phyloP scores from a whole-genome alignment of 53 echinoderm and acorn worm genomes.

The Echinarachnius parma region DNA sequence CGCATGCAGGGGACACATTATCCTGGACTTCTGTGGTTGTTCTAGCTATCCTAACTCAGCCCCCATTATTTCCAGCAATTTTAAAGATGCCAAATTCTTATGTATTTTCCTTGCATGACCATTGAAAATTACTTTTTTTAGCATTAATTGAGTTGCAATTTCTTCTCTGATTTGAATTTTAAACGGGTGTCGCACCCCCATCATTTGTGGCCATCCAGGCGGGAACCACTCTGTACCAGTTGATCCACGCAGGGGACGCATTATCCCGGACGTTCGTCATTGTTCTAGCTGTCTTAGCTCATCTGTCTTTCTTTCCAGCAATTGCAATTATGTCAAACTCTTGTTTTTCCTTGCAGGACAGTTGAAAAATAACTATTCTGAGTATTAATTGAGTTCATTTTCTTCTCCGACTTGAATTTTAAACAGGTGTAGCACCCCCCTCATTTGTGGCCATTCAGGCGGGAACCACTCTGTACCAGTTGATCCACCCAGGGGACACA shows the following conservation, averaged over 20 bases:
- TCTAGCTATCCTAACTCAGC: no score
- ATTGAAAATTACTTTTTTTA: no score
- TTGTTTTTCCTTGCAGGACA: no score
- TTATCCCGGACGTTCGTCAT: constrained; percentile 90
- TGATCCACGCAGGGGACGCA: constrained; percentile 81
- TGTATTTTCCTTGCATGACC: no score
- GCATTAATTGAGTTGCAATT: no score
- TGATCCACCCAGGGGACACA: constrained; percentile 80
- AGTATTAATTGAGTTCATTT: background rate
- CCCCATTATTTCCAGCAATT: no score
- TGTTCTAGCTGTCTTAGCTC: constrained; percentile 70
- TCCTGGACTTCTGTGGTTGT: constrained; percentile 92
- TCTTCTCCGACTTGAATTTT: background rate
- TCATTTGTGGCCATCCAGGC: constrained; percentile 96
- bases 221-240: constrained; percentile 88
- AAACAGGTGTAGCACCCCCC: constrained; percentile 85
- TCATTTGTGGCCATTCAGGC: constrained; percentile 96
- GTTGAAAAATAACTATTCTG: no score
- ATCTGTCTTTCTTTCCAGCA: constrained; percentile 85
- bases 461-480: constrained; percentile 88
- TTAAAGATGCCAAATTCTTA: no score
- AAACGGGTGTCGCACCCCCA: constrained; percentile 84
- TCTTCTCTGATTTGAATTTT: background rate
- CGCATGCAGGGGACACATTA: constrained; percentile 77
- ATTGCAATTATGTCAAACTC: no score